Evolutionary conservation across 2,113 vertebrate genomes (phyloP), one percentile per base, ranked within the genome.

Genomic region (Electrona antarctica): DNA sequence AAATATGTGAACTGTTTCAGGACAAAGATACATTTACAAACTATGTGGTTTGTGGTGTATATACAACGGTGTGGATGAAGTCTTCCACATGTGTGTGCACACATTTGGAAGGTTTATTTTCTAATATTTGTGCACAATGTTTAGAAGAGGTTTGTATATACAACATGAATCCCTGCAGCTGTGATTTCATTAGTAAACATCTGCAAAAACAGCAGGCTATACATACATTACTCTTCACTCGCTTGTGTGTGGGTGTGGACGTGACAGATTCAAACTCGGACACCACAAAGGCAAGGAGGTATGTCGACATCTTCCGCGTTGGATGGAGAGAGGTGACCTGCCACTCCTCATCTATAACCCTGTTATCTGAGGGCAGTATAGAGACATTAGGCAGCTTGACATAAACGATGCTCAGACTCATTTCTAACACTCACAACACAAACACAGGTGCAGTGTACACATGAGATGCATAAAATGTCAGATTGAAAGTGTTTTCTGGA

Each of bases 221-320:
- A 87, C 87, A 6, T 81, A 93, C 92, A 8, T 41, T 7, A 9
- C 92, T 86, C 0, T 1, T 0, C 21, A 70, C 67, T 0, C 52
- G 21, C 0, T 15, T 6, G 6, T 56, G 0, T 0, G 0, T 0
- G 1, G 57, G 0, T 0, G 0, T 0, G 1, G 57, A 1, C 0
- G 0, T 0, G 0, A 0, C 0, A 3, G 0, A 0, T 0, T 0
- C 0, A 7, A 94, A 92, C 7, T 89, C 69, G 28, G 83, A 88
- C 11, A 94, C 86, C 0, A 66, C 68, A 65, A 95, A 87, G 69
- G 90, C 92, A 8, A 95, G 72, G 50, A 93, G 76, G 80, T 95
- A 94, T 0, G 91, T 92, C 0, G 94, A 94, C 93, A 95, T 95
- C 69, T 33, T 70, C 0, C 62, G 74, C 0, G 93, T 93, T 0